These are phyloP conservation scores for Leptopilina drosophilae DNA, from an alignment of 2,888 invertebrate genomes.

Conservation along the genomic window DNA sequence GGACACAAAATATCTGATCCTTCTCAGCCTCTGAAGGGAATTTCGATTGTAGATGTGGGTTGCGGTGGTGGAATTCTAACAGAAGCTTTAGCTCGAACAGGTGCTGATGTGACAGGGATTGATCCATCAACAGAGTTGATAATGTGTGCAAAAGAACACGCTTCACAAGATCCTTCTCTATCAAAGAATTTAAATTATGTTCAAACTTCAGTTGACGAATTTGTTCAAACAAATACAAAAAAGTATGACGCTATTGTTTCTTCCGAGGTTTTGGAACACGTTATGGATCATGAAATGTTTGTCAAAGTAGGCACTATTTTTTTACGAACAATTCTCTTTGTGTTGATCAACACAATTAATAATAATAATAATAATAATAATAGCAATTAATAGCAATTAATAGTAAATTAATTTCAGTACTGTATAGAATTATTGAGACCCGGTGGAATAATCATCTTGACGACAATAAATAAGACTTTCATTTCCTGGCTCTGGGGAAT, in stretches of 20 bases:
- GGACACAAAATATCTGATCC: constrained; percentile 75
- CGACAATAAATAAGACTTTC: constrained; percentile 77
- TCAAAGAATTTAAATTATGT: constrained; percentile 77
- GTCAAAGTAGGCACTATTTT: constrained; percentile 68
- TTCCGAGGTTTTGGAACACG: constrained; percentile 85
- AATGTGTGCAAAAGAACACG: constrained; percentile 83
- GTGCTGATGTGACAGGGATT: constrained; percentile 88
- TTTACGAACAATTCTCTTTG: too few species aligned
- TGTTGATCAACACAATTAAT: too few species aligned
- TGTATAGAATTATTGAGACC: constrained; percentile 70
- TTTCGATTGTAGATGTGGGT: constrained; percentile 90
- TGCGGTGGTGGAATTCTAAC: constrained; percentile 88
- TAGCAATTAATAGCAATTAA: too few species aligned
- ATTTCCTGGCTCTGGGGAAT: constrained; percentile 85
- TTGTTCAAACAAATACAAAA: constrained; percentile 60
- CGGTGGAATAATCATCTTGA: constrained; percentile 75
- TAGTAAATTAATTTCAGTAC: constrained; percentile 56
- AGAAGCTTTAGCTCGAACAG: constrained; percentile 87
- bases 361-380: too few species aligned
- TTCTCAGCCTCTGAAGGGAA: constrained; percentile 81
- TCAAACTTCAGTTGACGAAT: constrained; percentile 79
- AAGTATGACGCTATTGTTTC: constrained; percentile 82
- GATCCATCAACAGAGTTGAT: constrained; percentile 88
- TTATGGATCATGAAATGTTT: constrained; percentile 79
- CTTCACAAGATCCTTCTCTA: constrained; percentile 73